Percentiles rank a stretch among this genome's conserved stretches.
Conservation (phyloP, 2,113 vertebrate genomes). For the Sinocyclocheilus rhinocerous region DNA sequence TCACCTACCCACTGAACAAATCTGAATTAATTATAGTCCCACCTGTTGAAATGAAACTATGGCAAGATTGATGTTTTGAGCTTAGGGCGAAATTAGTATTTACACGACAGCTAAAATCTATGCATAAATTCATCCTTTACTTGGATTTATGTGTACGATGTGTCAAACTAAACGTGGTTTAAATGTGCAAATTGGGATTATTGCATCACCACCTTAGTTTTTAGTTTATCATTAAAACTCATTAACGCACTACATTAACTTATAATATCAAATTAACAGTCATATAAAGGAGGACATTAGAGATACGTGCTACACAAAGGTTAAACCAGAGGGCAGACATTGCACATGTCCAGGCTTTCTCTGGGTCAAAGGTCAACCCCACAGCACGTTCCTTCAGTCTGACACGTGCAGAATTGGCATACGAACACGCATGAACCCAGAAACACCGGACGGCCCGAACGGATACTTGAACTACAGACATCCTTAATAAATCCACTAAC, state of each 20-base stretch:
- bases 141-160: constrained; percentile 30
- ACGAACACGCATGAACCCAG: background rate
- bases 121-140: constrained; percentile 38
- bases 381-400: constrained; percentile 22
- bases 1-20: background rate
- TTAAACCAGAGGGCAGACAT: constrained; percentile 40
- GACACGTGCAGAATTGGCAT: background rate
- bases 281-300: constrained; percentile 43
- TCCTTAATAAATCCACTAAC: constrained; percentile 7
- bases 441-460: background rate
- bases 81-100: constrained; percentile 45
- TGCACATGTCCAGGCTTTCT: constrained; percentile 37
- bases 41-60: constrained; percentile 33
- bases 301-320: constrained; percentile 50
- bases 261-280: constrained; percentile 55
- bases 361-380: constrained; percentile 30
- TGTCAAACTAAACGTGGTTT: constrained; percentile 39
- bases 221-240: constrained; percentile 42
- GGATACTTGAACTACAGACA: background rate
- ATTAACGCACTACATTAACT: constrained; percentile 36
- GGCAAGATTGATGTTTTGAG: constrained; percentile 33
- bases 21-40: constrained; percentile 11
- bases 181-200: constrained; percentile 45
- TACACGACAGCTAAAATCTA: constrained; percentile 41
- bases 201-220: constrained; percentile 48